Percentiles rank a stretch among this genome's conserved stretches.
Conservation (phyloP, 2,797 vertebrate species). For the Caiman crocodilus region DNA sequence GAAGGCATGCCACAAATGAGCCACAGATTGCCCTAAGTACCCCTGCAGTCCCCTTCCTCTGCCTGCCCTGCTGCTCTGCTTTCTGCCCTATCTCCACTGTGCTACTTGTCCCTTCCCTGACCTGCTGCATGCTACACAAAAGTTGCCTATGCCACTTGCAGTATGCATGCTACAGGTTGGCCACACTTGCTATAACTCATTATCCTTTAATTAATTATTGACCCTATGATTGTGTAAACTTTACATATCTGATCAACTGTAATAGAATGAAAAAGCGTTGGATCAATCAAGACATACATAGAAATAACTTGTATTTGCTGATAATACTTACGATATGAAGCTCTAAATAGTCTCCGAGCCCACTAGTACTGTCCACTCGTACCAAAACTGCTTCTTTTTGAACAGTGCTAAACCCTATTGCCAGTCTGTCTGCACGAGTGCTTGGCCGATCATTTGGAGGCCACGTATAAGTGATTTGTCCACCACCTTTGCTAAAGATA, state of each 20-base stretch:
- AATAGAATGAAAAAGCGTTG: neutral
- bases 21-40: too few relatives aligned
- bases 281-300: neutral
- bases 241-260: neutral
- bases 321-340: conserved; percentile 95
- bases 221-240: neutral
- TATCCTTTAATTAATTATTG: neutral
- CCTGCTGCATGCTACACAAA: too few relatives aligned
- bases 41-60: too few relatives aligned
- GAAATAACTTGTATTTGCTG: neutral
- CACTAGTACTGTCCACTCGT: conserved; percentile 96
- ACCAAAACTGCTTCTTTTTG: conserved; percentile 96
- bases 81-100: too few relatives aligned
- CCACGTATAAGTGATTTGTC: conserved; percentile 98
- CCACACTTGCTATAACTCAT: neutral
- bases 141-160: too few relatives aligned
- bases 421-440: conserved; percentile 96
- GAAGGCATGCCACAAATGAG: too few relatives aligned
- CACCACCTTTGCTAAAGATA: conserved; percentile 98
- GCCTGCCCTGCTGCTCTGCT: too few relatives aligned
- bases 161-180: too few relatives aligned
- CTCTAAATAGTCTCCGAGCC: conserved; percentile 97
- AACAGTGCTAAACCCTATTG: conserved; percentile 97
- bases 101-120: too few relatives aligned
- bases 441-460: conserved; percentile 97